These are phyloP conservation scores for Poeciliopsis paucimaculata DNA, from an alignment of 2,797 vertebrate genomes.

Conservation along the genomic window DNA sequence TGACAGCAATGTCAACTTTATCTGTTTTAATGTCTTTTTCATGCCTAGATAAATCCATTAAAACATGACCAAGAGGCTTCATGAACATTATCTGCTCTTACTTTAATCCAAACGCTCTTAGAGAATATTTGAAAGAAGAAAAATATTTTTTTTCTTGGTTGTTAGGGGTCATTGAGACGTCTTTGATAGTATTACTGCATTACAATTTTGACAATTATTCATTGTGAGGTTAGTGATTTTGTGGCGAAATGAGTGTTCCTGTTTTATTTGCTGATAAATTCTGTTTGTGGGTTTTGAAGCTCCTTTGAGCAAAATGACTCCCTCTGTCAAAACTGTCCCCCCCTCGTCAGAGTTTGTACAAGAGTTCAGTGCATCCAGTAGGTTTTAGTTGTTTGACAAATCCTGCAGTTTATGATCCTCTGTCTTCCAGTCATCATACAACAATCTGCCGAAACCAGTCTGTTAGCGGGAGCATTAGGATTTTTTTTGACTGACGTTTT, in stretches of 20 bases:
- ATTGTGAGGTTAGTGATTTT: neutral
- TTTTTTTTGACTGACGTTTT: neutral
- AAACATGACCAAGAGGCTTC: neutral
- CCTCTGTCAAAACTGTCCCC: neutral
- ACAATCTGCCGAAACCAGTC: neutral
- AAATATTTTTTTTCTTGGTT: neutral
- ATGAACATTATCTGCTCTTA: neutral
- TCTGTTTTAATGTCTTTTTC: neutral
- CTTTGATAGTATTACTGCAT: neutral
- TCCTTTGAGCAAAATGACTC: neutral
- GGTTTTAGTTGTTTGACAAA: neutral
- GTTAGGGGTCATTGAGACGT: neutral
- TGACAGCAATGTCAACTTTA: neutral
- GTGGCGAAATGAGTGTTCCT: neutral
- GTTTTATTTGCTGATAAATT: neutral
- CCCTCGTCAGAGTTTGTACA: neutral
- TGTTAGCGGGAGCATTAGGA: neutral
- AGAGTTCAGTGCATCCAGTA: neutral
- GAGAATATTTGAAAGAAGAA: neutral
- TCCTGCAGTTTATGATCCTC: neutral
- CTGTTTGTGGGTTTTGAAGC: neutral
- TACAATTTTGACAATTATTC: neutral
- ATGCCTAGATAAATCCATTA: neutral
- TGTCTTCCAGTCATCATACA: neutral
- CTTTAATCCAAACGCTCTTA: neutral